Conservation (phyloP, 2,888 invertebrate genomes). For the Barypeithes pellucidus region DNA sequence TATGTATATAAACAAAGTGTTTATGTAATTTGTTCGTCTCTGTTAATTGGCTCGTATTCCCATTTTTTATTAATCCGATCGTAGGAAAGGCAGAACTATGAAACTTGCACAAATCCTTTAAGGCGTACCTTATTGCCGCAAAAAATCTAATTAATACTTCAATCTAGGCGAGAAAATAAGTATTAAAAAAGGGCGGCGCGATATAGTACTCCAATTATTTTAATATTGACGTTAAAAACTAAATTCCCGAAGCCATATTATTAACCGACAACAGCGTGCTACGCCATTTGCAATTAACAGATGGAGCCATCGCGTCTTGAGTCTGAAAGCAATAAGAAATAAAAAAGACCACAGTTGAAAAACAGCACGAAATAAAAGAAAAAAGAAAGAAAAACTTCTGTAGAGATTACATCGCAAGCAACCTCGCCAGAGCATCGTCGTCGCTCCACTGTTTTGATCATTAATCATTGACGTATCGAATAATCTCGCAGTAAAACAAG, state of each 20-base stretch:
- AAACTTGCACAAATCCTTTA: no score
- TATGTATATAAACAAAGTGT: no score
- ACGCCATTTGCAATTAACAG: conserved; percentile 52
- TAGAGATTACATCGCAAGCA: conserved; percentile 40
- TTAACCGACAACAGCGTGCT: conserved; percentile 37
- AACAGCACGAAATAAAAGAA: conserved; percentile 34
- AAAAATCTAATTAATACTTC: no score
- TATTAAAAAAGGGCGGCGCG: neutral
- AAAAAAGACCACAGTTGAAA: conserved; percentile 28
- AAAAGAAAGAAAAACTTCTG: conserved; percentile 37
- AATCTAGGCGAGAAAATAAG: no score
- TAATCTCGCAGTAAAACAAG: conserved; percentile 23
- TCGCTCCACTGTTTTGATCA: conserved; percentile 44
- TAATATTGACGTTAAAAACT: conserved; percentile 49
- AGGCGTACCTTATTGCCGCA: no score
- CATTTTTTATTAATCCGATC: no score
- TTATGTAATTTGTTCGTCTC: no score
- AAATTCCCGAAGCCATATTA: conserved; percentile 41
- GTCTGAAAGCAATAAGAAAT: conserved; percentile 25
- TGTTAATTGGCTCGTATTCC: no score
- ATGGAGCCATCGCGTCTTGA: conserved; percentile 45
- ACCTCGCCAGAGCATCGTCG: conserved; percentile 26
- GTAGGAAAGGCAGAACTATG: no score
- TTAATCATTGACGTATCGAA: conserved; percentile 48
- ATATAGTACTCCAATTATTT: conserved; percentile 43